Evolutionary conservation across 64 coral and sea anemone genomes (phyloP), one percentile per base, ranked within the genome.

Genomic region (Stylophora pistillata): DNA sequence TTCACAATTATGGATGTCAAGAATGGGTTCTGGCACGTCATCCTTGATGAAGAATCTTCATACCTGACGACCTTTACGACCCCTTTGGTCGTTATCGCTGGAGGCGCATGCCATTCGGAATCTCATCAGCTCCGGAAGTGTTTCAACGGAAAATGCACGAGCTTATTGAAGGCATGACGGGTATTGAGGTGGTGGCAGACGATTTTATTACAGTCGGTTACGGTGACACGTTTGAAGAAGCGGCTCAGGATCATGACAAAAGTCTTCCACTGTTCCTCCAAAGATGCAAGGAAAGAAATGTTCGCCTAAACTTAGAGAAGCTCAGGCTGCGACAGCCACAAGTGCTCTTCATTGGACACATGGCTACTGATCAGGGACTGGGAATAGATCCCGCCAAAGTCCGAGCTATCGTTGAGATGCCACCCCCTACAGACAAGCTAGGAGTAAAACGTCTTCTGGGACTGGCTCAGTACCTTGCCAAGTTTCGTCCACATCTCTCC

Each of bases 141-240:
- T 88, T 88, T 65, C 73, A 88, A 23, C 28, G 72, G 27, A 74
- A 65, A 23, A 88, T 88, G 86, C 86, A 88, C 27, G 55, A 88
- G 29, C 32, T 88, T 10, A 73, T 73, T 16, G 86, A 88, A 65
- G 86, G 86, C 5, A 10, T 88, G 86, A 12, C 71, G 5, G 71
- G 71, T 0, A 62, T 53, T 3, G 72, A 88, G 57, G 86, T 88
- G 0, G 86, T 88, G 0, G 73, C 86, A 3, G 86, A 88, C 69
- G 58, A 88, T 28, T 88, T 88, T 27, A 16, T 77, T 9, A 73
- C 56, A 0, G 58, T 77, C 23, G 86, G 86, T 2, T 88, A 27
- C 25, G 86, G 86, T 4, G 73, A 88, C 12, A 77, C 10, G 10
- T 52, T 71, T 23, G 86, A 88, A 11, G 53, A 88, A 20, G 73